Evolutionary conservation across 2,888 invertebrate genomes (phyloP).

Genomic region (Melieria picta): DNA sequence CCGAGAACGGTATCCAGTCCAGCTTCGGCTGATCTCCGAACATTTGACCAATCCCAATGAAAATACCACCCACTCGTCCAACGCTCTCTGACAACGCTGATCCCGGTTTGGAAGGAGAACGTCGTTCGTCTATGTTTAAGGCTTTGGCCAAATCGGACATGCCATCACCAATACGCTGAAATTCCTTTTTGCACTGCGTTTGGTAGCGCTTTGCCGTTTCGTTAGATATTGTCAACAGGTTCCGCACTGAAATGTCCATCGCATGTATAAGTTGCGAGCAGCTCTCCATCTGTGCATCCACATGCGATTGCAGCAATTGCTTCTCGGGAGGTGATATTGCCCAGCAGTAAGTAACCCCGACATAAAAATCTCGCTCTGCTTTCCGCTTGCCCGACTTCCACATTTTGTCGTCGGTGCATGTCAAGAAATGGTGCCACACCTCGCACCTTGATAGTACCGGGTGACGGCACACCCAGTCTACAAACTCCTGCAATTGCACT

Average conservation of each 20-base stretch:
- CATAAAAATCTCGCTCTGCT: slow-evolving; percentile 92
- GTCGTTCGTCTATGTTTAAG: slow-evolving; percentile 80
- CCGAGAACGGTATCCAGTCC: slow-evolving; percentile 91
- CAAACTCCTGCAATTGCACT: slow-evolving; percentile 94
- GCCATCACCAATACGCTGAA: slow-evolving; percentile 87
- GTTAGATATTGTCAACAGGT: slow-evolving; percentile 79
- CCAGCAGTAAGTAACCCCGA: slow-evolving; percentile 91
- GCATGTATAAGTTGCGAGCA: slow-evolving; percentile 83
- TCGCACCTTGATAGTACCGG: slow-evolving; percentile 91
- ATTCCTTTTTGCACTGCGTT: slow-evolving; percentile 76
- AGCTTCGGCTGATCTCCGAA: slow-evolving; percentile 90
- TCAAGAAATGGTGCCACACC: slow-evolving; percentile 97
- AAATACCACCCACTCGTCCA: slow-evolving; percentile 87
- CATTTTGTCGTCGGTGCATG: slow-evolving; percentile 95
- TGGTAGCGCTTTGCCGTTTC: slow-evolving; percentile 90
- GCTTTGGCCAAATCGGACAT: slow-evolving; percentile 86
- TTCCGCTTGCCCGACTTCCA: slow-evolving; percentile 97
- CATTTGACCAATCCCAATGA: slow-evolving; percentile 87
- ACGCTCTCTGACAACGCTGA: slow-evolving; percentile 81
- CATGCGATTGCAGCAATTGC: slow-evolving; percentile 76
- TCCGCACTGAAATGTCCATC: slow-evolving; percentile 89
- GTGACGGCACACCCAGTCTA: slow-evolving; percentile 96
- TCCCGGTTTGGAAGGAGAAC: slow-evolving; percentile 69
- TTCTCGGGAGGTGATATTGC: slow-evolving; percentile 87
- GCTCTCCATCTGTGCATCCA: slow-evolving; percentile 85